Conservation (phyloP, 2,888 invertebrate species). For the Dryocosmus kuriphilus region DNA sequence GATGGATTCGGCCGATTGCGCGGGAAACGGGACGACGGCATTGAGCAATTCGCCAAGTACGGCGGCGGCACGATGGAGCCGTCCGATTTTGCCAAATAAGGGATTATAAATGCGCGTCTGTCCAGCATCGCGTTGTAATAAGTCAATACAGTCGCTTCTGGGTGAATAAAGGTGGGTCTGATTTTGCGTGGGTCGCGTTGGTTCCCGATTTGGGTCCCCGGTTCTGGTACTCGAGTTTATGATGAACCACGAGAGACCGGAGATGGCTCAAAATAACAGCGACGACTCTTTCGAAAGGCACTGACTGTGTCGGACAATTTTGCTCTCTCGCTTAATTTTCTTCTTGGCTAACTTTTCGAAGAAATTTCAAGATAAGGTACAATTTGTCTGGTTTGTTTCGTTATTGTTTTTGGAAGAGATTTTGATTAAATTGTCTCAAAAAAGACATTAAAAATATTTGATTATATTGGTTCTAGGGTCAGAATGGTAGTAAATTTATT, state of each 20-base stretch:
- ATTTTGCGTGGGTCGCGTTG: slow-evolving; percentile 22
- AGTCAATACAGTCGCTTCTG: slow-evolving; percentile 68
- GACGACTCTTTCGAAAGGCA: neutral
- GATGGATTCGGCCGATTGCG: slow-evolving; percentile 46
- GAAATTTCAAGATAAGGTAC: neutral
- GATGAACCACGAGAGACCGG: neutral
- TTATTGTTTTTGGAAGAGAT: too few relatives aligned
- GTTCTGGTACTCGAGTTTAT: slow-evolving; percentile 1
- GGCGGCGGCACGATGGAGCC: slow-evolving; percentile 69
- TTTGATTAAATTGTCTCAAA: too few relatives aligned
- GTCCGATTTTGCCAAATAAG: slow-evolving; percentile 75
- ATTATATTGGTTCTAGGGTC: too few relatives aligned
- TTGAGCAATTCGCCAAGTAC: slow-evolving; percentile 74
- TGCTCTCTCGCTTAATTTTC: neutral
- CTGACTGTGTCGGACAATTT: neutral
- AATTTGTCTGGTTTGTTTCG: neutral
- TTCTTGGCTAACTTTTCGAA: neutral
- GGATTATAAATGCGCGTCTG: slow-evolving; percentile 70
- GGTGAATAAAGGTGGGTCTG: slow-evolving; percentile 43
- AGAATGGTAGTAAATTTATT: too few relatives aligned
- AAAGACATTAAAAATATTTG: too few relatives aligned
- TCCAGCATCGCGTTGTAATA: slow-evolving; percentile 66
- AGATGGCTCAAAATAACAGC: neutral
- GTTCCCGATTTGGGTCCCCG: slow-evolving; percentile 3
- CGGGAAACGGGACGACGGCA: slow-evolving; percentile 58